Conservation (phyloP, 2,797 vertebrate species). For the Phrynocephalus guinanensis region DNA sequence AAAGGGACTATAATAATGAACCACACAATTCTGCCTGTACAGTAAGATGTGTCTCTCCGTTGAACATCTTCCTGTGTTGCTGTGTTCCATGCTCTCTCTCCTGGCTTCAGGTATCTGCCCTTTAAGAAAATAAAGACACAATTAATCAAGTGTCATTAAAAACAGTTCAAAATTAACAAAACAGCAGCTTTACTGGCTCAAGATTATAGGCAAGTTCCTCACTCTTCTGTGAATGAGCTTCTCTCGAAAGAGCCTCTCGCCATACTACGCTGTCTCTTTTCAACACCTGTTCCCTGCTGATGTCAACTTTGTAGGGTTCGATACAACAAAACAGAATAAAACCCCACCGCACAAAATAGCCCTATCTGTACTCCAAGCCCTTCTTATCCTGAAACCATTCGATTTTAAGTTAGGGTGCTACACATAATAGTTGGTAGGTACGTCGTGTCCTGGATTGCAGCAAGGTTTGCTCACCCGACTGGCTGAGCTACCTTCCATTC, state of each 20-base stretch:
- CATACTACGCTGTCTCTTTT: neutral
- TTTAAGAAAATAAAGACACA: constrained; percentile 5
- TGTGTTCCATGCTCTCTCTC: neutral
- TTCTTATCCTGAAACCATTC: neutral
- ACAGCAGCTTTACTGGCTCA: neutral
- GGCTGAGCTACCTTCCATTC: neutral
- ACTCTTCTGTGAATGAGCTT: neutral
- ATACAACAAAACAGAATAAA: neutral
- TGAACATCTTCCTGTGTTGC: neutral
- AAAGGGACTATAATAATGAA: neutral
- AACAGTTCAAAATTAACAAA: neutral
- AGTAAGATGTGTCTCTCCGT: neutral
- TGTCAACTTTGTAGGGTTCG: neutral
- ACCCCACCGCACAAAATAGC: neutral
- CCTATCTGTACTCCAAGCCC: neutral
- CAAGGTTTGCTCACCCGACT: neutral
- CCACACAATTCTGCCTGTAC: neutral
- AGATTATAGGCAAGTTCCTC: neutral
- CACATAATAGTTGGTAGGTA: too few species aligned
- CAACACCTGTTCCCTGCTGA: too few species aligned
- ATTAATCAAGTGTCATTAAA: neutral
- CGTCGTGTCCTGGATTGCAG: neutral
- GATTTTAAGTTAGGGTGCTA: neutral
- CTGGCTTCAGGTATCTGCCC: constrained; percentile 2
- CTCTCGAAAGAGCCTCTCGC: neutral